Base-by-base conservation (phyloP, 2,113 vertebrate genomes). In the Nesogale talazaci region DNA sequence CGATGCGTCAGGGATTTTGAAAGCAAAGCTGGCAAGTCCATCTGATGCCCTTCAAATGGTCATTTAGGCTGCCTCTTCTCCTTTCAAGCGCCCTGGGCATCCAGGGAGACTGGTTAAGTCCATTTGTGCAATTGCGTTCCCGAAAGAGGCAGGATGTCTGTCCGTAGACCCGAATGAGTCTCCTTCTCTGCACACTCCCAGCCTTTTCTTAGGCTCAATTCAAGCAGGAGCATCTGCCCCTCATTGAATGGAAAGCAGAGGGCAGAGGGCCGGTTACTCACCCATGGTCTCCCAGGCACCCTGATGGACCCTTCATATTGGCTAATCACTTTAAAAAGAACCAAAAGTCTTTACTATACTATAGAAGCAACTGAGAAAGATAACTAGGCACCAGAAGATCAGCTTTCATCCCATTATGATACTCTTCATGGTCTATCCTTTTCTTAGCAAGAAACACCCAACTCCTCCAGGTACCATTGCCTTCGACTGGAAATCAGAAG, bases 141-240 rank as follows among this genome's bases (percentile, higher is more conserved):
- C 40, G 91, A 74, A 34, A 77, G 9, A 63, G n/a, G 38, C 67
- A 14, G 38, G 52, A 23, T 84, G 65, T 79, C 65, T 31, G 0
- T 27, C 57, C 61, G 59, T 15, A 81, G 42, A 34, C 23, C 46
- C 14, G 46, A 52, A 25, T 0, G 31, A 38, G 36, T 27, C 46
- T 77, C 67, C 83, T 11, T 38, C 19, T 40, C 31, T 69, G 56
- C 3, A 6, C 1, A 27, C 22, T 2, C 17, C 27, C 22, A 56
- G 56, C 25, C 65, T 36, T 82, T 70, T 34, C 34, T 36, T 29
- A 16, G 12, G 7, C 59, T 38, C 42, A 16, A 77, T 52, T 36
- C 5, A n/a, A n/a, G 2, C 38, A 42, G n/a, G 2, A 3, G 2
- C 3, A 2, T 17, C 76, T 25, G 42, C 40, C 4, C 0, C 20